Evolutionary conservation across 2,797 vertebrate genomes (phyloP), one percentile per base, ranked within the genome.

Genomic region (Hafferia zeledoni): DNA sequence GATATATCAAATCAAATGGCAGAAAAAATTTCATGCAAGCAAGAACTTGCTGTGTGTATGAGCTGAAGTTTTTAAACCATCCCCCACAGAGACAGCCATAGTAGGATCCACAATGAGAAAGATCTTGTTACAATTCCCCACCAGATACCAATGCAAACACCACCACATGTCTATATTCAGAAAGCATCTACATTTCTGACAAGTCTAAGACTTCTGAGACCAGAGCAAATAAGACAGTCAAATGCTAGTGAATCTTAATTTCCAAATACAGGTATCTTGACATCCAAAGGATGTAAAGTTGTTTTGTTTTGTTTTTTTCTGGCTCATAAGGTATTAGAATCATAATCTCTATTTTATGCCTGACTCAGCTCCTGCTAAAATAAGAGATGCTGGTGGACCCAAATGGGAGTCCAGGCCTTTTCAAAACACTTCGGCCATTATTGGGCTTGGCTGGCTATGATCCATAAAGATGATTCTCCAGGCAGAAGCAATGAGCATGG

Each of bases 71-170:
- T 90, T 76, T 8, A 83, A 91, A 87, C 91, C 5, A 5, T 57
- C 61, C 46, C 82, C 82, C 69, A 30, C 44, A 43, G 39, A 83
- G 72, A 86, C 94, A 86, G 93, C 86, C 82, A 81, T 70, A 89
- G 82, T 69, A 86, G 60, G 82, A 83, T 63, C 65, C 76, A 94
- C 56, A 80, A 55, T 3, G 4, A 86, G 65, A 89, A 93, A 89
- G 65, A 69, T 91, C 79, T 71, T 50, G 31, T 93, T 95, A 91
- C 44, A 11, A 78, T 80, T 88, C 50, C 65, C 69, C 33, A 67
- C 44, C 87, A 95, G 92, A 93, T 55, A 92, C 57, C 81, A 86
- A 87, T 28, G 52, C 75, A 91, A 94, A 91, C 61, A 96, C 28
- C 72, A 63, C 49, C 47, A 78, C 10, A 44, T 5, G 77, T 95